Conservation (phyloP, 2,888 invertebrate species). For the Hydroisotoma schaefferi region DNA sequence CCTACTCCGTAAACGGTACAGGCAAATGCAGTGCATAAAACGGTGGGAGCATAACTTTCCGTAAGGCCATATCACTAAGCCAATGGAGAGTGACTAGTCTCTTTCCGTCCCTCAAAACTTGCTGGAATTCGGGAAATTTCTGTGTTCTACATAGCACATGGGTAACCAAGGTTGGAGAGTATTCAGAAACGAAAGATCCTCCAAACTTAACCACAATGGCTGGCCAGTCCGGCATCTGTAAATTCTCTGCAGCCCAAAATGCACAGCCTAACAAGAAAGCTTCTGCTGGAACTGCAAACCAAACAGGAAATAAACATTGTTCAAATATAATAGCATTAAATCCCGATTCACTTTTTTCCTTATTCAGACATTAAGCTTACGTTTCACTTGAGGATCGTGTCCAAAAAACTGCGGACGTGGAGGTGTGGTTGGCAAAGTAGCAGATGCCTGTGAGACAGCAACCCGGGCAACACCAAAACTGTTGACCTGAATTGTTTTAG, state of each 20-base stretch:
- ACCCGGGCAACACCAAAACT: constrained; percentile 27
- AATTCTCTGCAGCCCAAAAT: constrained; percentile 59
- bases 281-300: constrained; percentile 65
- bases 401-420: constrained; percentile 74
- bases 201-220: constrained; percentile 74
- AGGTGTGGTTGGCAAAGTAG: constrained; percentile 43
- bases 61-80: constrained; percentile 84
- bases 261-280: constrained; percentile 88
- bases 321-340: not conserved
- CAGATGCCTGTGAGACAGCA: constrained; percentile 44
- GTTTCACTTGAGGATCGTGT: constrained; percentile 84
- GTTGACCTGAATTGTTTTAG: constrained; percentile 42
- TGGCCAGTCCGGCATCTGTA: constrained; percentile 58
- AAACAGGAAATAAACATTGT: not conserved
- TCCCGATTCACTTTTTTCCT: too few relatives aligned
- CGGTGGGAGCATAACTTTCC: constrained; percentile 83
- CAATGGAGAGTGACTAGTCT: constrained; percentile 79
- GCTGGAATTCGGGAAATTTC: constrained; percentile 84
- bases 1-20: constrained; percentile 59
- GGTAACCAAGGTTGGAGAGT: constrained; percentile 81
- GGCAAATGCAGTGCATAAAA: constrained; percentile 94
- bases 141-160: constrained; percentile 90
- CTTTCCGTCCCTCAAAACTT: constrained; percentile 65
- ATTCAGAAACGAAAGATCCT: constrained; percentile 76
- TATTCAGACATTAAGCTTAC: constrained; percentile 52